Percentiles rank a stretch among this genome's conserved stretches.
These are phyloP conservation scores for Tinamus guttatus DNA, from an alignment of 2,113 vertebrate genomes.

Conservation along the genomic window DNA sequence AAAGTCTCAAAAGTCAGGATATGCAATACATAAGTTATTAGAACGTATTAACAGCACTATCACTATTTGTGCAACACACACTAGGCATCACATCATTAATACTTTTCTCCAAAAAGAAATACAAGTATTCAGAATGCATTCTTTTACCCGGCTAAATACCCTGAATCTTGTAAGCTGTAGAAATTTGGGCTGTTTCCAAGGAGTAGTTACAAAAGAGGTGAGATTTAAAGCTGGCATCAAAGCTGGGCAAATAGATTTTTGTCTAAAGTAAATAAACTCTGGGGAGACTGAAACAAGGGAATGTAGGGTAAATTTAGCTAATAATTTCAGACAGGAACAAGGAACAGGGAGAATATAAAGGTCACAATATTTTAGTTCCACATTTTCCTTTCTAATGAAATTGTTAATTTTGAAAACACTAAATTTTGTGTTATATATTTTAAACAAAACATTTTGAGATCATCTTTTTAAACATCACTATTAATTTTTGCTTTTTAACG, in stretches of 20 bases:
- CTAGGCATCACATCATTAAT: background rate
- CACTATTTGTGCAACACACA: background rate
- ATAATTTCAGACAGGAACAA: slow-evolving; percentile 5
- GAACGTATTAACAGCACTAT: background rate
- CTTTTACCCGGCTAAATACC: background rate
- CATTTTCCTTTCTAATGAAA: background rate
- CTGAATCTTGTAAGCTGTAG: background rate
- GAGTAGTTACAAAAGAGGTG: background rate
- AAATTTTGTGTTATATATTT: background rate
- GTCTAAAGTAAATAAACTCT: background rate
- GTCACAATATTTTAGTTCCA: background rate
- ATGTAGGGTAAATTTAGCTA: background rate
- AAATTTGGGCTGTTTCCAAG: background rate
- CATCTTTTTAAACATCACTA: background rate
- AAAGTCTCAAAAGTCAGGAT: slow-evolving; percentile 1
- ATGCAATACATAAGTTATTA: background rate
- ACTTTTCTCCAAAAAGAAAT: background rate
- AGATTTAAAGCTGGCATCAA: slow-evolving; percentile 5
- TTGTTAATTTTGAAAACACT: background rate
- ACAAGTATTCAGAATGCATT: background rate
- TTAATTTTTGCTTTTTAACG: background rate
- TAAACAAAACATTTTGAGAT: background rate
- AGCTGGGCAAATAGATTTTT: background rate
- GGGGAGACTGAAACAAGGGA: background rate
- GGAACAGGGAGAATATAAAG: background rate